Evolutionary conservation across 2,797 vertebrate genomes (phyloP).

Genomic region (Trematomus bernacchii): DNA sequence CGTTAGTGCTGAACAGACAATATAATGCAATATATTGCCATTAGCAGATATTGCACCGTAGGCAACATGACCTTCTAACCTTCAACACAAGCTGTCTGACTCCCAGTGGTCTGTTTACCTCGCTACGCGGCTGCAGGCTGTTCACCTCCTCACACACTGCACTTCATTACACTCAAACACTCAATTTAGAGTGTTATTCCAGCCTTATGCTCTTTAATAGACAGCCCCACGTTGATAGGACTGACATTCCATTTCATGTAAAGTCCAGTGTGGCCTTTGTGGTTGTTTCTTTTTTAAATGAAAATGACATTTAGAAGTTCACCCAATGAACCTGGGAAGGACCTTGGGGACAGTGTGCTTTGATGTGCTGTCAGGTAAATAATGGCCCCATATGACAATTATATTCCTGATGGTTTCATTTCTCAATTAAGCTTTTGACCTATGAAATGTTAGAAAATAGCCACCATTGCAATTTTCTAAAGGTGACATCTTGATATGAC

Average conservation of each 20-base stretch:
- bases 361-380: slow-evolving; percentile 2
- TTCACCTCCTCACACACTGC: slow-evolving; percentile 55
- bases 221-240: slow-evolving; percentile 17
- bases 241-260: slow-evolving; percentile 38
- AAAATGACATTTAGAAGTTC: slow-evolving; percentile 40
- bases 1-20: slow-evolving; percentile 76
- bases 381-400: not conserved
- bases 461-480: not conserved
- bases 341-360: not conserved
- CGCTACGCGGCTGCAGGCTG: slow-evolving; percentile 50
- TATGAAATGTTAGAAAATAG: not conserved
- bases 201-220: slow-evolving; percentile 41
- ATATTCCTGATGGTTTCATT: not conserved
- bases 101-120: slow-evolving; percentile 71
- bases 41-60: slow-evolving; percentile 75
- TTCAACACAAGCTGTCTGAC: slow-evolving; percentile 64
- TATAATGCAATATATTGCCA: slow-evolving; percentile 78
- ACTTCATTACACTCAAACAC: slow-evolving; percentile 43
- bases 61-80: slow-evolving; percentile 77
- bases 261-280: not conserved
- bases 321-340: not conserved
- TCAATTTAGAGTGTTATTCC: slow-evolving; percentile 28
- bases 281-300: slow-evolving; percentile 21
- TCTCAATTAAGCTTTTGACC: not conserved
- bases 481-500: not conserved